These are phyloP conservation scores for Aphaenogaster ashmeadi DNA, from an alignment of 1,140 invertebrate species.

Conservation along the genomic window DNA sequence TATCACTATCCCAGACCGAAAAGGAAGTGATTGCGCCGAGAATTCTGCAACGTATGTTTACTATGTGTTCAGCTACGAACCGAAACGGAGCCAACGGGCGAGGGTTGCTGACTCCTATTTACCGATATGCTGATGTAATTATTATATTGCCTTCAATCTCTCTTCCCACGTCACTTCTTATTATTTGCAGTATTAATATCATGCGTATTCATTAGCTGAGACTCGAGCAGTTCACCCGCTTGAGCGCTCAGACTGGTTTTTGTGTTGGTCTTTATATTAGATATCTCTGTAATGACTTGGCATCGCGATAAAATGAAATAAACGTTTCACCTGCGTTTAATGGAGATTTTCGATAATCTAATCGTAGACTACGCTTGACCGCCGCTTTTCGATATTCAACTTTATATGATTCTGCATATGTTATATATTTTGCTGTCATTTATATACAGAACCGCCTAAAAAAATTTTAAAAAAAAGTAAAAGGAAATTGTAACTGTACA, in stretches of 20 bases:
- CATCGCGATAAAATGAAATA: slow-evolving; percentile 11
- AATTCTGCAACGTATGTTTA: slow-evolving; percentile 64
- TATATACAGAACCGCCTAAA: slow-evolving; percentile 1
- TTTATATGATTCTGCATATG: neutral
- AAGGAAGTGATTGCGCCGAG: neutral
- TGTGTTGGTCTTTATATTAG: neutral
- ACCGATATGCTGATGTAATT: slow-evolving; percentile 88
- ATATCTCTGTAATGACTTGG: neutral
- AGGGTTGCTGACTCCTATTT: slow-evolving; percentile 85
- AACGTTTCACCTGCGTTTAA: slow-evolving; percentile 8
- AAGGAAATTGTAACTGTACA: slow-evolving; percentile 18
- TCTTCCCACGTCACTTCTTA: slow-evolving; percentile 71
- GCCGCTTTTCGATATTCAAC: neutral
- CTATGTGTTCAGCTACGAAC: slow-evolving; percentile 69
- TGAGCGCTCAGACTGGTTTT: neutral
- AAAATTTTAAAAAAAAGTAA: neutral
- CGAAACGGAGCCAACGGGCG: slow-evolving; percentile 44
- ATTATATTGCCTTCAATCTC: slow-evolving; percentile 84
- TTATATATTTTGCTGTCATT: slow-evolving; percentile 6
- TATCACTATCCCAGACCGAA: neutral
- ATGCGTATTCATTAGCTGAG: slow-evolving; percentile 70
- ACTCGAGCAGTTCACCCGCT: neutral
- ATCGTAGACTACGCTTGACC: neutral
- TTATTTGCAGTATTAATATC: slow-evolving; percentile 79
- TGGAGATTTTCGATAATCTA: neutral